Percentiles rank a stretch among this genome's conserved stretches.
These are phyloP conservation scores for Pollimyrus isidori DNA, from an alignment of 2,113 vertebrate species.

Conservation along the genomic window DNA sequence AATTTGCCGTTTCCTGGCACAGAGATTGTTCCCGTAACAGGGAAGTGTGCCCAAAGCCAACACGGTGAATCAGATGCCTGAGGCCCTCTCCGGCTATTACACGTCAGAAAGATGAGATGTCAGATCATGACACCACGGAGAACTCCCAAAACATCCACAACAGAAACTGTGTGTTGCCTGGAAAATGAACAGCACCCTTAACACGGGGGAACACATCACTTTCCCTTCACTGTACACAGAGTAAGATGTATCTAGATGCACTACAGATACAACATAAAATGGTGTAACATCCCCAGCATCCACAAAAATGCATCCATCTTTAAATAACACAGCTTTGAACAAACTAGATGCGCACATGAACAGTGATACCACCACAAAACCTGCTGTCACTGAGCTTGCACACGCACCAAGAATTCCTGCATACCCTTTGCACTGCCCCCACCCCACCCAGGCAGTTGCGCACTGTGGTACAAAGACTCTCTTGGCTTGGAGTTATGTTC, in stretches of 20 bases:
- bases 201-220: not conserved
- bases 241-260: not conserved
- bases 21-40: slow-evolving; percentile 44
- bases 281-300: not conserved
- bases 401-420: not conserved
- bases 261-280: not conserved
- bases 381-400: not conserved
- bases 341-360: not conserved
- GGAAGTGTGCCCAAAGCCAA: slow-evolving; percentile 32
- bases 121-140: slow-evolving; percentile 37
- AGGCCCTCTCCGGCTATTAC: slow-evolving; percentile 37
- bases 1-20: slow-evolving; percentile 31
- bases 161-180: not conserved
- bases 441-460: not conserved
- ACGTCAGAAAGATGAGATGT: slow-evolving; percentile 37
- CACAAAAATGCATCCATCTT: not conserved
- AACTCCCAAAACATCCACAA: slow-evolving; percentile 20
- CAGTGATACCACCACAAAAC: not conserved
- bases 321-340: not conserved
- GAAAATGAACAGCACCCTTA: not conserved
- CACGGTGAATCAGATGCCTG: slow-evolving; percentile 52
- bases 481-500: not conserved
- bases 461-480: not conserved
- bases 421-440: not conserved
- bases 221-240: not conserved